Evolutionary conservation across 2,888 invertebrate genomes (phyloP), one percentile per base, ranked within the genome.

Genomic region (Phrixothrix hirtus): DNA sequence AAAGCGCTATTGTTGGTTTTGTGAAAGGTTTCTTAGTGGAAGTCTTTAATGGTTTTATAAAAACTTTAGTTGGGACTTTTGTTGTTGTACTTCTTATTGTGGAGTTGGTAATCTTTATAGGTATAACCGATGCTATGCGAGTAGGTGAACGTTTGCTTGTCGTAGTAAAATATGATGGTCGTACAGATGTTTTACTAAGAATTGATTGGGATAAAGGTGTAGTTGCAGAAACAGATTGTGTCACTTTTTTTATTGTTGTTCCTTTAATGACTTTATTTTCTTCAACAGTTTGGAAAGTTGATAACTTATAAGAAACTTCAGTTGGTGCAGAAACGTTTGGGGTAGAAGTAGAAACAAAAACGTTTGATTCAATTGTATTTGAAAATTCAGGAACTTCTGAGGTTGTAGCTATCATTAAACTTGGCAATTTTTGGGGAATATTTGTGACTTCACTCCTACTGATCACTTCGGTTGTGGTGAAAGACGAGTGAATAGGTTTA

Each of bases 281-380:
- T 16, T 84, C 83, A 2, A 90, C 84, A 1, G 83, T 82, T 77
- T 89, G 89, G 75, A 88, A 89, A 2, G 89, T 89, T 1, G 87
- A 85, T 15, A 89, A 65, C 68, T 82, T 86, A 1, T 78, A 75
- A 2, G 82, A 80, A 13, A 75, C 43, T 60, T 83, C 81, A 1
- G 81, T 82, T 35, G 67, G 62, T 57, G 52, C 50, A 21, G 60
- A 57, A 4, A 48, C 51, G 43, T n/a, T n/a, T n/a, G n/a, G 42
- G 52, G 35, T 32, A n/a, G 45, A 35, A 11, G 66, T 67, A 2
- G 72, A 68, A 32, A 62, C 64, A n/a, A n/a, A n/a, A n/a, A n/a
- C 50, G 47, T 49, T 49, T 43, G 29, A n/a, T 15, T 25, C 15
- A 2, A 1, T 12, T n/a, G 2, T n/a, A n/a, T n/a, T 30, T 9